These are phyloP conservation scores for Patagioenas fasciata DNA, from an alignment of 2,113 vertebrate genomes.

Conservation along the genomic window DNA sequence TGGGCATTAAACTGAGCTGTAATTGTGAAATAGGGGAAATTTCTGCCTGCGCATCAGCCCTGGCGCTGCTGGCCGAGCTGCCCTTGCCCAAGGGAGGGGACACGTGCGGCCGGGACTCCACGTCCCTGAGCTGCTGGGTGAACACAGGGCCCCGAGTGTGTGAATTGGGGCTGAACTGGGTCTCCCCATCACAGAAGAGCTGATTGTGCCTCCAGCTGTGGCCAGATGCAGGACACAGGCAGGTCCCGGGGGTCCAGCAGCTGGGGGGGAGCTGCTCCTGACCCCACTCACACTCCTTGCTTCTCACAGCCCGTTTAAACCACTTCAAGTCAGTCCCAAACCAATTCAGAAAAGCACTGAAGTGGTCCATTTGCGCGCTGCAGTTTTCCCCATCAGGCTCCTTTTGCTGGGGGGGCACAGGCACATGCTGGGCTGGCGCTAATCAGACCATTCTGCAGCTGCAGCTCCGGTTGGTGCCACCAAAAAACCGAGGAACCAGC, in stretches of 20 bases:
- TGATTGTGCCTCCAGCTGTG: not conserved
- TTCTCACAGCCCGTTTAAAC: not conserved
- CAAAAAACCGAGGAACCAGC: not conserved
- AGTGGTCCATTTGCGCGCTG: not conserved
- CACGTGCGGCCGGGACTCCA: not conserved
- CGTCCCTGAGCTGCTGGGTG: not conserved
- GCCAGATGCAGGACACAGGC: not conserved
- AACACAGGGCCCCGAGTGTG: not conserved
- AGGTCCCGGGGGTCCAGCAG: not conserved
- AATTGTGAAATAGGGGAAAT: too few relatives aligned
- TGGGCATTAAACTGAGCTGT: fast-evolving
- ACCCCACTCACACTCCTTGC: too few relatives aligned
- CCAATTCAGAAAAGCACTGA: not conserved
- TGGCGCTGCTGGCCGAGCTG: not conserved
- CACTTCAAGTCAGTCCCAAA: not conserved
- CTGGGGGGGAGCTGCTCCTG: too few relatives aligned
- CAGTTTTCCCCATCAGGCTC: fast-evolving
- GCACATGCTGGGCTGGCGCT: fast-evolving
- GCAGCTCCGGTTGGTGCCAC: not conserved
- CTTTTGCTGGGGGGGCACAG: not conserved
- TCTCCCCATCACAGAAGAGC: fast-evolving
- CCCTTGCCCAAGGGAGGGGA: not conserved
- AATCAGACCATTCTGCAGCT: not conserved
- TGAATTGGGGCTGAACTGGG: too few relatives aligned
- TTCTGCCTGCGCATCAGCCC: not conserved